Base-by-base conservation (phyloP, 2,797 vertebrate genomes). In the Zonotrichia albicollis region DNA sequence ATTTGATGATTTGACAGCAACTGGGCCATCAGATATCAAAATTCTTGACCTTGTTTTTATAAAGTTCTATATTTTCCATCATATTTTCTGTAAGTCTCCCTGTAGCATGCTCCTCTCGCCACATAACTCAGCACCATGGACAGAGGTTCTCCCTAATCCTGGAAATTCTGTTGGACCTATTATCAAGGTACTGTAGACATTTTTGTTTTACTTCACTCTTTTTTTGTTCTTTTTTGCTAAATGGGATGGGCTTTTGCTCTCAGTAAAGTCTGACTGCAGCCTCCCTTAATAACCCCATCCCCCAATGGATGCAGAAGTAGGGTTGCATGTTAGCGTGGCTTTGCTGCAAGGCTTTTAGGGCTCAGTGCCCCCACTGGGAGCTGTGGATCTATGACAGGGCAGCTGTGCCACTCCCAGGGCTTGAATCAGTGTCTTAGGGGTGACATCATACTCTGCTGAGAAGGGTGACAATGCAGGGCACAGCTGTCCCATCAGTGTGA, bases 131-230 rank as follows among this genome's bases (percentile, higher is more conserved):
- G 48, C 4, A 5, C 55, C 43, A 36, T 0, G 4, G n/a, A 54
- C 10, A 45, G 27, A 18, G 45, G 13, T 16, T 21, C 11, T 30
- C 10, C 26, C 18, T 54, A 26, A 36, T 48, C 43, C 43, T 60
- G 45, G 18, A 54, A 78, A 51, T 17, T 1, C 6, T 27, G 7
- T 20, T 60, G 72, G 22, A 23, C 5, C 7, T 27, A 1, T 43
- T 22, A 18, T 7, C 0, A 0, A 62, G 30, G 22, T n/a, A 16
- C 7, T 30, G 5, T 3, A 53, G 70, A 30, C 0, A 14, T 16
- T 62, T 67, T 72, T 58, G 13, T 23, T 22, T 73, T 66, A 19
- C 13, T 32, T 53, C 13, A 2, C 12, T 45, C 7, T 43, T 64
- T n/a, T 57, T 40, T 38, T 73, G 53, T 9, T 51, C 11, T 30